Evolutionary conservation across 2,888 invertebrate genomes (phyloP), one percentile per base, ranked within the genome.

Genomic region (Andrena flavipes): DNA sequence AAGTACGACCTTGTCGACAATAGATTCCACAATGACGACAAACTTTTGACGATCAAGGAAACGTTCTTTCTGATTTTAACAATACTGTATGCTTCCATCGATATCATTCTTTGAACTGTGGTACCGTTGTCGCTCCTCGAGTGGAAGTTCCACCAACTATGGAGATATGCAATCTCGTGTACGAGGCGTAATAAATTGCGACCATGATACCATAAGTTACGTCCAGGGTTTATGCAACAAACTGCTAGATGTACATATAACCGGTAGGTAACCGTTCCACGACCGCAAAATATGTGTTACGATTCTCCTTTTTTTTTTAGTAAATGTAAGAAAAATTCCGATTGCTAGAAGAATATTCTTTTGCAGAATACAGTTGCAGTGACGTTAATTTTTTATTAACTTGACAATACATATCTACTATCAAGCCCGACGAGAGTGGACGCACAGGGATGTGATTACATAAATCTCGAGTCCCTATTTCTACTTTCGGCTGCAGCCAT

Each of bases 181-280:
- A 35, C 54, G 49, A 60, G 59, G 20, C 64, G 77, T 74, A 74
- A 77, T 77, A 77, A 77, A 77, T 77, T 51, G 65, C 60, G n/a
- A 2, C 23, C 56, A 10, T 59, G 67, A 59, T 74, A 60, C 60
- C 59, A 49, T 65, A 73, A 74, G 65, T 73, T 60, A 77, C 56
- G 65, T 2, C 59, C n/a, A 20, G 51, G 60, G 67, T 77, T 77
- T 65, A 73, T 65, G 63, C 73, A 73, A 77, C 73, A 77, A 77
- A 77, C 73, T 65, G 73, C 64, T 20, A 20, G 26, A 33, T 73
- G 16, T 64, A 26, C 64, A 48, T 42, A 5, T 33, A 35, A 26
- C 26, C 2, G 13, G 29, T 13, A 42, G 4, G 16, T 13, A 29
- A 59, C 60, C 26, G 10, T 64, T 29, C 48, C 8, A 16, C 30